Percentiles rank a stretch among this genome's conserved stretches.
These are phyloP conservation scores for Tinea pellionella DNA, from an alignment of 2,888 invertebrate genomes.

Conservation along the genomic window DNA sequence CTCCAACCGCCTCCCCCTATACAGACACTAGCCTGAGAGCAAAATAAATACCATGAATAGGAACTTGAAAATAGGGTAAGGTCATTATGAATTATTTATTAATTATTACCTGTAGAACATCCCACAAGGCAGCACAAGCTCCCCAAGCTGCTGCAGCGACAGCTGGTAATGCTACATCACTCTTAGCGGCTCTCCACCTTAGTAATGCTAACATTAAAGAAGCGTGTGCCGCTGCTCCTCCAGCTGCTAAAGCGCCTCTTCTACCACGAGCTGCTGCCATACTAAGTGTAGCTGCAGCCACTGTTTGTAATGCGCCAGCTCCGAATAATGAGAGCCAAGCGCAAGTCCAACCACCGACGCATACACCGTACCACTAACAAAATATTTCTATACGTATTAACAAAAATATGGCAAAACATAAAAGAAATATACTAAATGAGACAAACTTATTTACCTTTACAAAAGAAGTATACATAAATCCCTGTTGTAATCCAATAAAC, in stretches of 20 bases:
- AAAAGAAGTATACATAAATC: slow-evolving; percentile 86
- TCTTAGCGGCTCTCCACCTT: slow-evolving; percentile 83
- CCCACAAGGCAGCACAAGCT: slow-evolving; percentile 88
- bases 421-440: not conserved
- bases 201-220: slow-evolving; percentile 81
- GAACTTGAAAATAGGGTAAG: too few species aligned
- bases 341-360: slow-evolving; percentile 80
- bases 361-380: slow-evolving; percentile 83
- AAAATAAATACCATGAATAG: too few species aligned
- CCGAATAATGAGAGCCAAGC: slow-evolving; percentile 80
- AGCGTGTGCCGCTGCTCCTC: slow-evolving; percentile 84
- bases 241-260: slow-evolving; percentile 80
- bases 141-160: slow-evolving; percentile 89
- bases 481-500: slow-evolving; percentile 87
- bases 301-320: slow-evolving; percentile 78
- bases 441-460: slow-evolving; percentile 72
- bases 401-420: not conserved
- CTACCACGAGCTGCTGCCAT: slow-evolving; percentile 82
- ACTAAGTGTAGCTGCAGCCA: slow-evolving; percentile 83
- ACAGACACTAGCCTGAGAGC: slow-evolving; percentile 39
- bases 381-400: not conserved
- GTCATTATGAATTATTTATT: too few species aligned
- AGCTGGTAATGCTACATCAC: slow-evolving; percentile 84
- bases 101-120: slow-evolving; percentile 71
- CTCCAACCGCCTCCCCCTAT: slow-evolving; percentile 67